These are phyloP conservation scores for Ptychochromis oligacanthus DNA, from an alignment of 2,113 vertebrate species.

Conservation along the genomic window DNA sequence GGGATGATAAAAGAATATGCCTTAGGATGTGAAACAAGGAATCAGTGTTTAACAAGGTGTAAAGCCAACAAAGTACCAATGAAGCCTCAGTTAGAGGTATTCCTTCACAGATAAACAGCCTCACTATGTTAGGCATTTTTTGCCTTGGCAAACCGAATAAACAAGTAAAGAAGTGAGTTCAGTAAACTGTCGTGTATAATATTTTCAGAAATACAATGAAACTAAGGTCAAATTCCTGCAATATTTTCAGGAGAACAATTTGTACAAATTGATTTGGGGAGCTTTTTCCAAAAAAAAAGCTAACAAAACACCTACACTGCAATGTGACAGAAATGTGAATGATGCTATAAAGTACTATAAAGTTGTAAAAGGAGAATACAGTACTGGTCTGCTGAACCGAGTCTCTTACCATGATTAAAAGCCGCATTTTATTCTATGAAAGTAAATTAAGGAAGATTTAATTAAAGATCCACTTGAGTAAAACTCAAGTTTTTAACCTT, in stretches of 20 bases:
- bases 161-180: slow-evolving; percentile 60
- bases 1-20: slow-evolving; percentile 29
- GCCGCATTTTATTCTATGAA: neutral
- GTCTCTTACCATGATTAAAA: neutral
- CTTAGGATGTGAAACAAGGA: slow-evolving; percentile 34
- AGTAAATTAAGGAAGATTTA: no score
- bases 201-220: slow-evolving; percentile 49
- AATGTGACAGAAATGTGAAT: slow-evolving; percentile 28
- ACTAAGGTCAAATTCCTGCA: slow-evolving; percentile 2
- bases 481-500: no score
- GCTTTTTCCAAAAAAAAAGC: slow-evolving; percentile 27
- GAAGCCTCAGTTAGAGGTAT: slow-evolving; percentile 49
- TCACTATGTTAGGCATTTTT: slow-evolving; percentile 51
- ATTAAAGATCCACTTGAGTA: no score
- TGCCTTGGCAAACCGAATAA: slow-evolving; percentile 47
- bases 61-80: slow-evolving; percentile 68
- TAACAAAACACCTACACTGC: slow-evolving; percentile 10
- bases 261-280: slow-evolving; percentile 40
- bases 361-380: slow-evolving; percentile 8
- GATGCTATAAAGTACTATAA: slow-evolving; percentile 14
- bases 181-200: slow-evolving; percentile 44
- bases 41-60: slow-evolving; percentile 56
- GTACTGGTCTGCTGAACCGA: neutral
- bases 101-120: slow-evolving; percentile 46
- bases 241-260: slow-evolving; percentile 37